Evolutionary conservation across 2,888 invertebrate genomes (phyloP), one percentile per base, ranked within the genome.

Genomic region (Pelosia muscerda): DNA sequence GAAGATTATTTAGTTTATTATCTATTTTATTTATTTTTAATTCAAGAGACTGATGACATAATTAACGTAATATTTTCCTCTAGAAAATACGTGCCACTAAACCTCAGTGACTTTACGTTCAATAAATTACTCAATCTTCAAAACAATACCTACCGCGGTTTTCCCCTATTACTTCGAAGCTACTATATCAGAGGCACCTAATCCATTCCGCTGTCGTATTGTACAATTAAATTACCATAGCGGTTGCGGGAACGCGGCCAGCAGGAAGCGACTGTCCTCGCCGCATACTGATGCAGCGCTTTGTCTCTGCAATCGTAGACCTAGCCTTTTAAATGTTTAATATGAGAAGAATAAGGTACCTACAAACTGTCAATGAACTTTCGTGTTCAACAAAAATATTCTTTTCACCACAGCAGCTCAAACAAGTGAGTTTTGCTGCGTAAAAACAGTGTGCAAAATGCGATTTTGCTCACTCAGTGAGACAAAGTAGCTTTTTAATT

Each of bases 151-250:
- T 28, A 57, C 57, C 57, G 78, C 81, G 87, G 84, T 86, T 88
- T 88, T 88, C 81, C 89, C 88, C 78, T 71, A 75, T 78, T 77
- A 77, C 75, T 68, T 68, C 64, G 72, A 76, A 75, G 76, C 72
- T 76, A 81, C 71, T 74, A 71, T 77, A 80, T 78, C 73, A 77
- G 72, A 79, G 78, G 81, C 82, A 83, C 79, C 75, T 77, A 84
- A 84, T 85, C 83, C 84, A 86, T 86, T 87, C 84, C 79, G 74
- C 79, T 82, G 83, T 84, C 81, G 86, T 86, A 84, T 87, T 88
- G 86, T 88, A 90, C 90, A 90, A 92, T 91, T 87, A 90, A 90
- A 92, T 92, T 91, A 91, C 88, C 92, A 92, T 91, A 91, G 88
- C 84, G 82, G 84, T 84, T 86, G 86, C 83, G 84, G 83, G 90